Conservation (phyloP, 2,113 vertebrate genomes). For the Aphelocoma coerulescens region DNA sequence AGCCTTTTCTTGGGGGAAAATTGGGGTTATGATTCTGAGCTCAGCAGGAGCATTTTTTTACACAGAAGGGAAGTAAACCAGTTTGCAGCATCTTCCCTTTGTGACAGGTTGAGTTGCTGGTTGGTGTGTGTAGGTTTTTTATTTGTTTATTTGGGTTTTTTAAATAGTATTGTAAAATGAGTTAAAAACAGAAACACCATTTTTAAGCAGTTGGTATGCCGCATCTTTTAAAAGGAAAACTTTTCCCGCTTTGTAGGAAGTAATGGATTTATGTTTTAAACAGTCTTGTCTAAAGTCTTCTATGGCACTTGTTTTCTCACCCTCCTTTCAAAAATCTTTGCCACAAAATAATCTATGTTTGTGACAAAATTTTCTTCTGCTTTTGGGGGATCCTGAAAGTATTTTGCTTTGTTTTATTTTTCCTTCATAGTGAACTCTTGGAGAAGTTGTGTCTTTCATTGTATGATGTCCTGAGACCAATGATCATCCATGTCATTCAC, state of each 20-base stretch:
- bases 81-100: background rate
- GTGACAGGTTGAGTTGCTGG: background rate
- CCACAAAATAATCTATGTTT: background rate
- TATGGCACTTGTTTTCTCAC: background rate
- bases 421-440: slow-evolving; percentile 83
- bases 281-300: background rate
- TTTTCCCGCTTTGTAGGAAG: background rate
- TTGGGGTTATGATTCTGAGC: background rate
- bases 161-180: background rate
- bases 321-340: background rate
- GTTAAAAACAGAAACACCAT: background rate
- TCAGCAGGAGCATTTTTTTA: background rate
- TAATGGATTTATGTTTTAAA: background rate
- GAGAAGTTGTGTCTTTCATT: slow-evolving; percentile 93
- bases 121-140: background rate
- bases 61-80: background rate
- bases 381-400: background rate
- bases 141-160: background rate
- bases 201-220: background rate
- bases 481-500: slow-evolving; percentile 97
- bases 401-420: background rate
- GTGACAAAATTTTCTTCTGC: background rate
- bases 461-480: slow-evolving; percentile 92
- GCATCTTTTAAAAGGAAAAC: background rate
- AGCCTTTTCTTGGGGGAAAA: background rate